Conservation (phyloP, 2,888 invertebrate species). For the Uropetala carovei region DNA sequence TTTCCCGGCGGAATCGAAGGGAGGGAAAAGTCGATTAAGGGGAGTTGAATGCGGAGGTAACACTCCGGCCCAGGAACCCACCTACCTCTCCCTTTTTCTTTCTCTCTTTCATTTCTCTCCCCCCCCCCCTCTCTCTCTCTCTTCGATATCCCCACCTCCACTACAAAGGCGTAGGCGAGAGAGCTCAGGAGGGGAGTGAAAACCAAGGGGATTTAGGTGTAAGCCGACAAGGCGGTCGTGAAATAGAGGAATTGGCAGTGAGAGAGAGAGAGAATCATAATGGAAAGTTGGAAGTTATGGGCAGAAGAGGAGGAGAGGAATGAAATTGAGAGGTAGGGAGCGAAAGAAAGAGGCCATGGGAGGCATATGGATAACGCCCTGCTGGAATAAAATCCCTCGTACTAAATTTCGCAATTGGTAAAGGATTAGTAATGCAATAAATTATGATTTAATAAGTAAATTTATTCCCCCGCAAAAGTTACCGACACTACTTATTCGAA, state of each 20-base stretch:
- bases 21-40: slow-evolving; percentile 41
- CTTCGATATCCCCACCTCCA: neutral
- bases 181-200: neutral
- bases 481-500: too few relatives aligned
- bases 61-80: neutral
- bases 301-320: neutral
- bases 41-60: neutral
- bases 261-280: slow-evolving; percentile 14
- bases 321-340: neutral
- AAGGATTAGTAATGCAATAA: too few relatives aligned
- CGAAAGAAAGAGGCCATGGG: too few relatives aligned
- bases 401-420: too few relatives aligned
- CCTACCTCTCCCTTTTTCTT: neutral
- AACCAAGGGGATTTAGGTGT: neutral
- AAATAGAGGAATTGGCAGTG: neutral
- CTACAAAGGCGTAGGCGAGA: neutral
- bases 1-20: slow-evolving; percentile 29
- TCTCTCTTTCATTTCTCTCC: neutral
- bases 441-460: too few relatives aligned
- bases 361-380: too few relatives aligned
- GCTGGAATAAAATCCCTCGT: too few relatives aligned
- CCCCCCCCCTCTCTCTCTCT: neutral
- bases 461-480: too few relatives aligned
- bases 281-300: neutral
- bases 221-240: slow-evolving; percentile 10